These are phyloP conservation scores for Bombus confusus DNA, from an alignment of 1,140 invertebrate species.

Conservation along the genomic window DNA sequence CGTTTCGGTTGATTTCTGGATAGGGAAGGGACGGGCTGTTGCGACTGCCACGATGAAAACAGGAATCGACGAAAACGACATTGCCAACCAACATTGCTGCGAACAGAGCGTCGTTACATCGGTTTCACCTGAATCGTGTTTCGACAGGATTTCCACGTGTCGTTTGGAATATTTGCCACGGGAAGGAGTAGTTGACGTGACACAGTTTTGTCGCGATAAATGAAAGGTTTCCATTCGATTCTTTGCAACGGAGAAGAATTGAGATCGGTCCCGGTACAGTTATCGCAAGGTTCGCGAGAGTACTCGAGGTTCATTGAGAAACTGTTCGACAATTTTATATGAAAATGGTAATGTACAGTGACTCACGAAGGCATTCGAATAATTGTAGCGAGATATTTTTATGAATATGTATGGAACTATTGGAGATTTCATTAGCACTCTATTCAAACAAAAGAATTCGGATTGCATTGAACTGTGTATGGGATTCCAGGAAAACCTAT, in stretches of 20 bases:
- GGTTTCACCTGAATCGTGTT: slow-evolving; percentile 10
- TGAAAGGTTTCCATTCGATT: not conserved
- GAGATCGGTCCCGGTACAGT: not conserved
- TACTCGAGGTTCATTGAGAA: not conserved
- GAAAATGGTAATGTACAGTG: no score
- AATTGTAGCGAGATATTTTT: no score
- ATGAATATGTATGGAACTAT: no score
- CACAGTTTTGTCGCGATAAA: not conserved
- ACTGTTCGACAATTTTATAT: not conserved
- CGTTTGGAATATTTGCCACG: not conserved
- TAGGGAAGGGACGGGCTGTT: not conserved
- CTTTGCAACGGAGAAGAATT: not conserved
- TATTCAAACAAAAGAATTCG: no score
- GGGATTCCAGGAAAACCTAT: no score
- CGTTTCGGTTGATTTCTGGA: slow-evolving; percentile 40
- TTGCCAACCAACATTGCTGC: not conserved
- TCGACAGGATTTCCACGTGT: slow-evolving; percentile 18
- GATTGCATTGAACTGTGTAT: no score
- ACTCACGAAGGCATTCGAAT: no score
- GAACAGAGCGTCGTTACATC: not conserved
- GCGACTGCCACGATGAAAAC: not conserved
- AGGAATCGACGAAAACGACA: slow-evolving; percentile 29
- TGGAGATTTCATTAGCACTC: no score
- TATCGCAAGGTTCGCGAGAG: not conserved
- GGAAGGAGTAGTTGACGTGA: not conserved